phyloP scores from a whole-genome alignment of 2,888 invertebrate species.

The Aphodius sticticus region DNA sequence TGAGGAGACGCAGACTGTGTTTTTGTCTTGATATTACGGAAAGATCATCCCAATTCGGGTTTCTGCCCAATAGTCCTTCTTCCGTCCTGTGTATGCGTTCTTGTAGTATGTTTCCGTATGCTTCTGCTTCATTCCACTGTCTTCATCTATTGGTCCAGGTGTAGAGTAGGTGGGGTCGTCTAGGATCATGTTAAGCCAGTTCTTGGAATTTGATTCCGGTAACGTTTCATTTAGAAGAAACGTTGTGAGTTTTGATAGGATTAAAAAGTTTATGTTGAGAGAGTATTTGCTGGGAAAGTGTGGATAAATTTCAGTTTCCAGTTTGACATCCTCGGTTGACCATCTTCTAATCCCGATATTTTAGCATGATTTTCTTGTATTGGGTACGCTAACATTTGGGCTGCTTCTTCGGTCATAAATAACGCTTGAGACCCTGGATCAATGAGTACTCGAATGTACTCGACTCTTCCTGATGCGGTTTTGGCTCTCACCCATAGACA shows the following conservation, averaged over 20 bases:
- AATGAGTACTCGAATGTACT: conserved; percentile 14
- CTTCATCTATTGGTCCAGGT: conserved; percentile 31
- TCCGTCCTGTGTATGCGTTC: conserved; percentile 7
- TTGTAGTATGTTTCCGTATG: conserved; percentile 19
- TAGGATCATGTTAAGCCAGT: conserved; percentile 10
- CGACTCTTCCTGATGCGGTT: not conserved
- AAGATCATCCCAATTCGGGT: conserved; percentile 24
- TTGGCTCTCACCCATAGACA: conserved; percentile 10
- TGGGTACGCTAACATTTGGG: conserved; percentile 28
- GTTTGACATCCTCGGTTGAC: not conserved
- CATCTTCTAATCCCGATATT: not conserved
- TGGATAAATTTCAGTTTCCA: not conserved
- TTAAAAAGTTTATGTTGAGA: not conserved
- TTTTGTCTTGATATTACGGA: conserved; percentile 8
- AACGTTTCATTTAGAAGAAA: not conserved
- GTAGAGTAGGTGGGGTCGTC: conserved; percentile 31
- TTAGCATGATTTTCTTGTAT: conserved; percentile 24
- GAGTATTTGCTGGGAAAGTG: not conserved
- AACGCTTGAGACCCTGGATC: conserved; percentile 34
- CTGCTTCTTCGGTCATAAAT: conserved; percentile 34
- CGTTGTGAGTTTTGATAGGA: not conserved
- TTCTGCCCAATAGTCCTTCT: not conserved
- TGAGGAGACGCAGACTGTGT: not conserved
- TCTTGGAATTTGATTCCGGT: not conserved
- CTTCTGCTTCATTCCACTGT: conserved; percentile 29